phyloP scores from a whole-genome alignment of 23 tunicate species.

The Diplosoma virens region DNA sequence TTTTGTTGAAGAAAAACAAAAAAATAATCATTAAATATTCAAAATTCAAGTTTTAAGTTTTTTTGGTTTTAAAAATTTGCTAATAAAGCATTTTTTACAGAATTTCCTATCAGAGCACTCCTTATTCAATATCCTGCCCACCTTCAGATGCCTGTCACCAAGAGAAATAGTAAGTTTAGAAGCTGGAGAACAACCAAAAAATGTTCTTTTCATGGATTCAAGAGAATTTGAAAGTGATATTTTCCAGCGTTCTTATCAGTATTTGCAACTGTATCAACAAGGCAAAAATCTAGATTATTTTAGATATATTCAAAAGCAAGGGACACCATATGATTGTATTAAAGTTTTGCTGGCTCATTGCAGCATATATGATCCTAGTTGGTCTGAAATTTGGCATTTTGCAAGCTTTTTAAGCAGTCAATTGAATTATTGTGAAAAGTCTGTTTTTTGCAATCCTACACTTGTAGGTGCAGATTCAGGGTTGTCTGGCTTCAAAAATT shows the following conservation, averaged over 20 bases:
- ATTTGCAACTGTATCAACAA: slow-evolving; percentile 15
- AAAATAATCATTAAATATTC: too few species aligned
- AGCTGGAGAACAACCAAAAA: background rate
- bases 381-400: slow-evolving; percentile 85
- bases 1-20: too few species aligned
- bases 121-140: slow-evolving; percentile 48
- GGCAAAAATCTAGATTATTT: slow-evolving; percentile 52
- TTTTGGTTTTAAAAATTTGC: too few species aligned
- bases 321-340: slow-evolving; percentile 48
- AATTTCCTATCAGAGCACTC: too few species aligned
- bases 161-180: background rate
- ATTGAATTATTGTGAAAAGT: slow-evolving; percentile 64
- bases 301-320: slow-evolving; percentile 17
- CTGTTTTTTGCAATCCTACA: slow-evolving; percentile 40
- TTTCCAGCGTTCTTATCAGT: slow-evolving; percentile 79
- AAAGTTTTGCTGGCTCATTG: slow-evolving; percentile 37
- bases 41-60: too few species aligned
- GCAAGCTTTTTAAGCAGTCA: slow-evolving; percentile 73
- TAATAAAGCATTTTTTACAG: too few species aligned
- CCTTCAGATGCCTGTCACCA: slow-evolving; percentile 52
- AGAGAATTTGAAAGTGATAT: slow-evolving; percentile 45
- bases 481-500: slow-evolving; percentile 61
- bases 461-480: slow-evolving; percentile 52
- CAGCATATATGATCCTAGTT: slow-evolving; percentile 53
- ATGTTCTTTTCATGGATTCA: slow-evolving; percentile 45